These are phyloP conservation scores for Eumeta japonica DNA, from an alignment of 1,140 invertebrate genomes.

Conservation along the genomic window DNA sequence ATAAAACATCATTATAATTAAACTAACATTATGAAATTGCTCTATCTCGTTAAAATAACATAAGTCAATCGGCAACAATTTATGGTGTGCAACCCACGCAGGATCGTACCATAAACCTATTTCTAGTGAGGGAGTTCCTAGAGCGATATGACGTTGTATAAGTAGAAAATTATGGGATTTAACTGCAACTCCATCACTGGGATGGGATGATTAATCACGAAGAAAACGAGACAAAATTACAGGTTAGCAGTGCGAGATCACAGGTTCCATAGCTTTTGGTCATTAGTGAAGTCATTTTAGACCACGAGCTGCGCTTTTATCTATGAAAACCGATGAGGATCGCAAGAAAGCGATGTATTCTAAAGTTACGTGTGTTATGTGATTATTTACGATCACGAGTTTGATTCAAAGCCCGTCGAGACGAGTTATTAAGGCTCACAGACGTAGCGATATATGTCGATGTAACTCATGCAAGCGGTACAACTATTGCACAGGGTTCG, in stretches of 20 bases:
- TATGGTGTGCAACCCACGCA: no score
- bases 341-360: slow-evolving; percentile 13
- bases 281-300: slow-evolving; percentile 29
- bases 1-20: no score
- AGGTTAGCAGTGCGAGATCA: slow-evolving; percentile 31
- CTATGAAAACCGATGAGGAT: slow-evolving; percentile 20
- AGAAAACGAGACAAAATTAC: slow-evolving; percentile 36
- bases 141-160: no score
- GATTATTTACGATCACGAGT: slow-evolving; percentile 16
- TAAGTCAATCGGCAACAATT: no score
- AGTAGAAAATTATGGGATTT: slow-evolving; percentile 48
- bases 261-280: slow-evolving; percentile 26
- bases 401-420: slow-evolving; percentile 16
- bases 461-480: no score
- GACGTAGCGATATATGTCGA: no score
- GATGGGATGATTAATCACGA: slow-evolving; percentile 44
- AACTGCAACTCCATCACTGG: slow-evolving; percentile 33
- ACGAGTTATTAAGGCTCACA: no score
- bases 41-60: no score
- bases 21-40: no score
- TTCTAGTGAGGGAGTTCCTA: no score
- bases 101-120: no score
- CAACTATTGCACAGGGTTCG: no score
- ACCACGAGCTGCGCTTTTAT: slow-evolving; percentile 23
- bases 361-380: slow-evolving; percentile 27